Percentiles rank a stretch among this genome's conserved stretches.
phyloP scores from a whole-genome alignment of 2,888 invertebrate species.

The Mystacides longicornis region DNA sequence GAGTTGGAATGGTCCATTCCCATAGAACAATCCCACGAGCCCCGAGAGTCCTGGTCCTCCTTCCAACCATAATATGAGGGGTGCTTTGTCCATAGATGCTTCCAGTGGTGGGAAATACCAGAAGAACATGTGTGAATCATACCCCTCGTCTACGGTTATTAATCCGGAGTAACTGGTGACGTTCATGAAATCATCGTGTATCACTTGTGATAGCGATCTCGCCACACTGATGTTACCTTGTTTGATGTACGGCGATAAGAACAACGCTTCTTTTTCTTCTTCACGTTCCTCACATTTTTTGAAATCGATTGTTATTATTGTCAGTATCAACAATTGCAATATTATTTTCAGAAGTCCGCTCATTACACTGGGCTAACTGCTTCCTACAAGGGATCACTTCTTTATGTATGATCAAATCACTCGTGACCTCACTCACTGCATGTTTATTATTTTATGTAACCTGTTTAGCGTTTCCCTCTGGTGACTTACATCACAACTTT shows the following conservation, averaged over 20 bases:
- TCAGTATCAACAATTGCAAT: too few relatives aligned
- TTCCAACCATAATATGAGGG: conserved; percentile 76
- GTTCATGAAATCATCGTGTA: not conserved
- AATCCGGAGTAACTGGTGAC: conserved; percentile 3
- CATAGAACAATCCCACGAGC: conserved; percentile 70
- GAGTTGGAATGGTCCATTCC: conserved; percentile 66
- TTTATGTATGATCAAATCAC: too few relatives aligned
- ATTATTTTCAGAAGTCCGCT: too few relatives aligned
- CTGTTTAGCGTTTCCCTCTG: too few relatives aligned
- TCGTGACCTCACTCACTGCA: too few relatives aligned
- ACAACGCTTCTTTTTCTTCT: too few relatives aligned
- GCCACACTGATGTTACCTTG: not conserved
- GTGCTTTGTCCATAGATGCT: conserved; percentile 40
- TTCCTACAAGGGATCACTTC: too few relatives aligned
- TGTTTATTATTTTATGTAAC: too few relatives aligned
- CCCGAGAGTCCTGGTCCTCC: conserved; percentile 81
- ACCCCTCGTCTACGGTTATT: conserved; percentile 34
- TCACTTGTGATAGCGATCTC: not conserved
- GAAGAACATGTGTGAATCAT: conserved; percentile 78
- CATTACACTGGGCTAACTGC: too few relatives aligned
- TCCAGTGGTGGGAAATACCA: conserved; percentile 79
- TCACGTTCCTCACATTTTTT: too few relatives aligned
- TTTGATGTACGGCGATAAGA: not conserved
- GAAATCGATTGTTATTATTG: too few relatives aligned
- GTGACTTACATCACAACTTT: too few relatives aligned